Base-by-base conservation (phyloP, 2,113 vertebrate genomes). In the Odontesthes bonariensis region DNA sequence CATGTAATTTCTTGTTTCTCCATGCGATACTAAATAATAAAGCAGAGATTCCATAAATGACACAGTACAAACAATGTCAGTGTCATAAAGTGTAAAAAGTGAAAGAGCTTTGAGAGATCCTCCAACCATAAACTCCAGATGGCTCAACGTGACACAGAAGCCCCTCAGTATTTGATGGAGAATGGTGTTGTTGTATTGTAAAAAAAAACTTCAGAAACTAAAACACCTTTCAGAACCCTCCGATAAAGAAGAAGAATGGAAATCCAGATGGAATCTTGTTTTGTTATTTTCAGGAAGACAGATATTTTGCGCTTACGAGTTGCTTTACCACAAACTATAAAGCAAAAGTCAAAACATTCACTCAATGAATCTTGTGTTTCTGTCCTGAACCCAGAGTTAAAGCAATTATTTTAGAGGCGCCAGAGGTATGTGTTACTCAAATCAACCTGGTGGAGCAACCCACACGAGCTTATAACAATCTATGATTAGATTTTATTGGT, bases 41-140 rank as follows among this genome's bases (percentile, higher is more conserved):
- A 83, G 60, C 7, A 19, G 40, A 19, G 40, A 38, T 22, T 40
- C 59, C 63, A 65, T 72, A 74, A 82, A 69, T 31, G 54, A 40
- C 55, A 77, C 20, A 0, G 13, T 4, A 14, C 56, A 63, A 70
- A 76, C 46, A 71, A 68, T 49, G 72, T 64, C 49, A 42, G 32
- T 70, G 53, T 79, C 69, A 71, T 60, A 46, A 56, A 60, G 38
- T 54, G 59, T 73, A 47, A 73, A 63, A 73, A 58, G 38, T 31
- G 38, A 75, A 65, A 75, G 13, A n/a, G 31, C 63, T 60, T 31
- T 75, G 69, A 55, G 53, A 31, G 68, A 58, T 69, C 47, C n/a
- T 49, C 75, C 59, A 73, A 22, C 42, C 23, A 38, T 77, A 5
- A 82, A 62, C 42, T 67, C 54, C 60, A 64, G 54, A 71, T 71